Evolutionary conservation across 2,113 vertebrate genomes (phyloP), one percentile per base, ranked within the genome.

Genomic region (Sardina pilchardus): DNA sequence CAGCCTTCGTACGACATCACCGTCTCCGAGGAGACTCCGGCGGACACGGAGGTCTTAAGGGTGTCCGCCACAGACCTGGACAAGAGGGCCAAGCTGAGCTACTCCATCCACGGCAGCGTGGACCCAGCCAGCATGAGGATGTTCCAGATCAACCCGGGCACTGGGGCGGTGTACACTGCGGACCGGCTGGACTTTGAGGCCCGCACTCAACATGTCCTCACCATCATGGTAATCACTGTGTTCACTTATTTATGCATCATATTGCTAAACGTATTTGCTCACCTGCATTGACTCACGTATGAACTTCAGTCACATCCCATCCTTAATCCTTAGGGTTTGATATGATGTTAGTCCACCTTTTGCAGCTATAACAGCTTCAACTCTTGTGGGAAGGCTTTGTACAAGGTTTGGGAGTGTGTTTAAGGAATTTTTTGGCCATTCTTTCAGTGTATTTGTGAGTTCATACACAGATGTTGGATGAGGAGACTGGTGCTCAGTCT

Each of bases 121-220:
- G 96, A 99, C 85, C 94, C 97, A 0, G 90, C 93, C 86, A 99
- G 98, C 83, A 90, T 98, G 96, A 96, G 97, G 9, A 96, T 97
- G 90, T 99, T 99, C 93, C 93, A 96, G 82, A 97, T 99, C 50
- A 97, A 97, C 86, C 96, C 97, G 1, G 95, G 94, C 75, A 96
- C 97, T 0, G 98, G 98, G 0, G 93, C 96, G 0, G 94, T 99
- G 83, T 99, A 97, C 86, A 97, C 96, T 0, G 94, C 97, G 0
- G 97, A 99, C 92, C 93, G 96, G 42, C 92, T 99, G 89, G 97
- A 99, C 91, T 97, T 98, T 0, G 98, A 99, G 90, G 96, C 96
- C 84, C 95, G 96, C 82, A 96, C 96, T 44, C 97, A 97, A 88
- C 98, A 99, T 91, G 97, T 97, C 87, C 96, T 99, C 85, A 98